Evolutionary conservation across 2,888 invertebrate genomes (phyloP).

Genomic region (Danaus chrysippus): DNA sequence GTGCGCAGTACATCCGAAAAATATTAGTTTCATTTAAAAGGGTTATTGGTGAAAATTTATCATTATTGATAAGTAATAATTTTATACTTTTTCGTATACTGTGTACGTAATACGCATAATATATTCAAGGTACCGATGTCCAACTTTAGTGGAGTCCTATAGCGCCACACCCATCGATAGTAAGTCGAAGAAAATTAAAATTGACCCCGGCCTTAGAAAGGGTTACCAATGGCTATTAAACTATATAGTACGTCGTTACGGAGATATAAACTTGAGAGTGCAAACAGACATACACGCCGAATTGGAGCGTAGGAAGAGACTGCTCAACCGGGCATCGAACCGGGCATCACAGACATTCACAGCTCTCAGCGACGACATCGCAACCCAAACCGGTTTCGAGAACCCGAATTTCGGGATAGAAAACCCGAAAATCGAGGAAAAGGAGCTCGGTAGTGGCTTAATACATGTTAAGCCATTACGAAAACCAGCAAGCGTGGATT

Average conservation of each 20-base stretch:
- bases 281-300: conserved; percentile 80
- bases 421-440: conserved; percentile 39
- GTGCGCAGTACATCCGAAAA: too few species aligned
- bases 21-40: too few species aligned
- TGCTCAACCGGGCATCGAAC: conserved; percentile 59
- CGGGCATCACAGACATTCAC: conserved; percentile 54
- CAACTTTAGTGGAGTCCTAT: conserved; percentile 89
- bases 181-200: conserved; percentile 68
- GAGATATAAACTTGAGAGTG: conserved; percentile 81
- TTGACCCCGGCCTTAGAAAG: conserved; percentile 83
- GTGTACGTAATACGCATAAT: neutral
- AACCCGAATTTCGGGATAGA: conserved; percentile 63
- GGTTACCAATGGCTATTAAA: conserved; percentile 86
- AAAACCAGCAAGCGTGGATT: conserved; percentile 55
- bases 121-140: conserved; percentile 82
- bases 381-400: conserved; percentile 70
- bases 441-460: conserved; percentile 46
- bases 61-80: too few species aligned
- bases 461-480: conserved; percentile 65
- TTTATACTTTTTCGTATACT: too few species aligned
- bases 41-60: too few species aligned
- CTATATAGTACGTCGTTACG: conserved; percentile 83
- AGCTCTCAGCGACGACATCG: conserved; percentile 58
- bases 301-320: conserved; percentile 67
- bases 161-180: conserved; percentile 63